Conservation (phyloP, 1,140 invertebrate genomes). For the Adelges cooleyi region DNA sequence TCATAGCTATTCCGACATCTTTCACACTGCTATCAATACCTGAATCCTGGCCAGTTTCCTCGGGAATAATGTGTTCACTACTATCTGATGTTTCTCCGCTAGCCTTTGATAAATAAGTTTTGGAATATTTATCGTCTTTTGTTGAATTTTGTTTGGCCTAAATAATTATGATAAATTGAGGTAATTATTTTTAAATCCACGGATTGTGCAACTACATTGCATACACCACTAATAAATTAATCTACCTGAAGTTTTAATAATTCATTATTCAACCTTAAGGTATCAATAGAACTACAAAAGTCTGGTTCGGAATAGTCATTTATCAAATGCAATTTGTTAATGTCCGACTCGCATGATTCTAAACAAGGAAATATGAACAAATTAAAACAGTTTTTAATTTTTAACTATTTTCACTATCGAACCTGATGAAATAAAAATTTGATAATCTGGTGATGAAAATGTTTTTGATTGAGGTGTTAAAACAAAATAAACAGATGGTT, state of each 20-base stretch:
- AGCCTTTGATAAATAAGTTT: not conserved
- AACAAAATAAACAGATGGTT: slow-evolving; percentile 11
- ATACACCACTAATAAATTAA: no score
- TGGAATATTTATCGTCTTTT: slow-evolving; percentile 5
- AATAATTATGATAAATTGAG: not conserved
- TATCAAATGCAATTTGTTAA: not conserved
- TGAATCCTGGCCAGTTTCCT: slow-evolving; percentile 22
- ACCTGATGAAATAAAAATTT: slow-evolving; percentile 8
- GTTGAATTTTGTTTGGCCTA: not conserved
- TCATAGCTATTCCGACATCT: not conserved
- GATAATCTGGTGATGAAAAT: not conserved
- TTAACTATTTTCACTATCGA: not conserved
- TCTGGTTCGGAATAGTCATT: slow-evolving; percentile 14
- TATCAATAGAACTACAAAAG: slow-evolving; percentile 6
- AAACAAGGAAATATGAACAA: not conserved
- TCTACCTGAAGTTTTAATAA: slow-evolving; percentile 22
- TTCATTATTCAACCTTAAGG: slow-evolving; percentile 4
- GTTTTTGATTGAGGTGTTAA: slow-evolving; percentile 20
- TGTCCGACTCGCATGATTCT: not conserved
- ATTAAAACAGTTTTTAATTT: not conserved
- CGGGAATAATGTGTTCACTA: slow-evolving; percentile 22
- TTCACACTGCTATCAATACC: slow-evolving; percentile 16
- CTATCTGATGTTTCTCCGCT: slow-evolving; percentile 19
- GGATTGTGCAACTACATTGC: no score
- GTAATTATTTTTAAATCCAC: no score